phyloP scores from a whole-genome alignment of 2,113 vertebrate species.

The Diadophis punctatus region DNA sequence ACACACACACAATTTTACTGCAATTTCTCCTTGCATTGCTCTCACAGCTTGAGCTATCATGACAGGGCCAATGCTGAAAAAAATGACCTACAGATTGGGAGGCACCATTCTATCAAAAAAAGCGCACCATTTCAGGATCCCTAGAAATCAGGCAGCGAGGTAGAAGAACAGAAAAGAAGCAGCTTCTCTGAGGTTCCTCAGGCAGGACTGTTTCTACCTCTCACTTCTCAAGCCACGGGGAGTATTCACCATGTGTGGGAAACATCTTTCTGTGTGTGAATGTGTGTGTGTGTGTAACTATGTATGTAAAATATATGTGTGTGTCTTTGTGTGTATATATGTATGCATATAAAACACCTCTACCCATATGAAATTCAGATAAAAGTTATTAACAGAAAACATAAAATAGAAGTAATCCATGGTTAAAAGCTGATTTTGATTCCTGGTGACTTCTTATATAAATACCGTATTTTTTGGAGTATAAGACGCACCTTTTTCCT shows the following conservation, averaged over 20 bases:
- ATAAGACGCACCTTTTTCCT: no score
- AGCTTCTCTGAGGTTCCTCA: not conserved
- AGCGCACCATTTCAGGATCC: not conserved
- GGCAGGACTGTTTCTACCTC: not conserved
- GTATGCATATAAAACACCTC: not conserved
- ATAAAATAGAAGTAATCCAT: not conserved
- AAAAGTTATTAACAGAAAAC: not conserved
- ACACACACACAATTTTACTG: not conserved
- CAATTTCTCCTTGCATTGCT: not conserved
- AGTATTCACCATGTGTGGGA: not conserved
- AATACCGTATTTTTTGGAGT: no score
- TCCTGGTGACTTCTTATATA: not conserved
- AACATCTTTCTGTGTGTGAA: not conserved
- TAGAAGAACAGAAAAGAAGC: not conserved
- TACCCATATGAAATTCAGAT: not conserved
- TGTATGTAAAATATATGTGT: not conserved
- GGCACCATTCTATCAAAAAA: not conserved
- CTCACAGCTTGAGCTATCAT: not conserved
- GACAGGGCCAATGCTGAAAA: not conserved
- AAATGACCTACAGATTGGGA: not conserved
- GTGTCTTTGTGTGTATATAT: not conserved
- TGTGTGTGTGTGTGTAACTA: not conserved
- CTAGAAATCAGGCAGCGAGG: not conserved
- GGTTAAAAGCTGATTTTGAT: not conserved
- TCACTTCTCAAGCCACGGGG: not conserved